phyloP scores from a whole-genome alignment of 2,113 vertebrate genomes.

The Mesoclemmys tuberculata region DNA sequence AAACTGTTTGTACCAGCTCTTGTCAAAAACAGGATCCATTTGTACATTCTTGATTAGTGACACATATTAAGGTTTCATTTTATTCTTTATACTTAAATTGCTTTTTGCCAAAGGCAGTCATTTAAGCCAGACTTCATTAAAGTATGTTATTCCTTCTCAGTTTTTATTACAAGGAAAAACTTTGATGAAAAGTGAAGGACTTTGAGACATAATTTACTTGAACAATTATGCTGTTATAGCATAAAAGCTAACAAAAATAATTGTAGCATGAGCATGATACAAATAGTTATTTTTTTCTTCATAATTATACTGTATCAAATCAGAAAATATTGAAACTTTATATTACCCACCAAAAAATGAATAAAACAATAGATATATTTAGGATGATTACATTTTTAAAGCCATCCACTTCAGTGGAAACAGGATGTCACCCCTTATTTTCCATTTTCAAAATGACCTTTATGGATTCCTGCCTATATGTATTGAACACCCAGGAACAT shows the following conservation, averaged over 20 bases:
- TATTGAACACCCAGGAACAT: neutral
- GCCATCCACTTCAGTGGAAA: accelerated
- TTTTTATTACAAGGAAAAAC: conserved; percentile 13
- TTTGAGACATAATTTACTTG: conserved; percentile 22
- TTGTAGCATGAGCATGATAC: neutral
- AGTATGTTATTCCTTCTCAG: conserved; percentile 42
- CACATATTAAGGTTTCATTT: conserved; percentile 63
- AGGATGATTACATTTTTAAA: neutral
- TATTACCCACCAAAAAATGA: neutral
- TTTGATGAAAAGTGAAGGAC: conserved; percentile 17
- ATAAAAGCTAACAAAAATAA: neutral
- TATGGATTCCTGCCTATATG: neutral
- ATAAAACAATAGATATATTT: accelerated
- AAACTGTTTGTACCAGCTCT: conserved; percentile 35
- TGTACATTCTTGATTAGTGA: conserved; percentile 60
- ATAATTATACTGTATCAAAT: neutral
- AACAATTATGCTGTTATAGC: neutral
- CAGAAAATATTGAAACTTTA: neutral
- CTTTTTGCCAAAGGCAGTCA: conserved; percentile 48
- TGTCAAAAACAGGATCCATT: conserved; percentile 49
- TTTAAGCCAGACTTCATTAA: conserved; percentile 63
- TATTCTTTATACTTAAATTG: conserved; percentile 60
- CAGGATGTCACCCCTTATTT: neutral
- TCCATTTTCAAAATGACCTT: neutral
- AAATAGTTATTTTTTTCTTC: neutral